These are phyloP conservation scores for Coptodon bakossiorum DNA, from an alignment of 2,113 vertebrate genomes.

Conservation along the genomic window DNA sequence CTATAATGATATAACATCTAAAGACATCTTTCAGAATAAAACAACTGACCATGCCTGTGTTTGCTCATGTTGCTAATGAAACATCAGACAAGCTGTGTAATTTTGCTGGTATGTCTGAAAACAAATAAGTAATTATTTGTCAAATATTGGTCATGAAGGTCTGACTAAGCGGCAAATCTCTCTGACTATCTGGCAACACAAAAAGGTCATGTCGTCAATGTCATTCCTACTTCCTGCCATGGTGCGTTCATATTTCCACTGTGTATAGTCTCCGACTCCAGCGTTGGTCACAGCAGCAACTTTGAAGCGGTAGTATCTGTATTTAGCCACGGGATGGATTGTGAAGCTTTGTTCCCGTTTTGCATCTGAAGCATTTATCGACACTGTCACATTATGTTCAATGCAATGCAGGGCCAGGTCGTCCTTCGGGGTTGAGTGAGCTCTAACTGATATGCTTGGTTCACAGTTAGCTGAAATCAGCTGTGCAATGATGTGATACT, in stretches of 20 bases:
- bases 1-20: not conserved
- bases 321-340: slow-evolving; percentile 80
- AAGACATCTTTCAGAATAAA: not conserved
- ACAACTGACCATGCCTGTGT: not conserved
- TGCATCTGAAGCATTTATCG: slow-evolving; percentile 68
- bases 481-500: slow-evolving; percentile 82
- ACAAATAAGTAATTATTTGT: not conserved
- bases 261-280: slow-evolving; percentile 80
- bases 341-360: slow-evolving; percentile 62
- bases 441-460: not conserved
- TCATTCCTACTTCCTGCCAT: slow-evolving; percentile 84
- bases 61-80: not conserved
- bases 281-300: slow-evolving; percentile 85
- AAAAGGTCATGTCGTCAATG: not conserved
- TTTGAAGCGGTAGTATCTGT: slow-evolving; percentile 85
- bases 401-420: slow-evolving; percentile 63
- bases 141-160: not conserved
- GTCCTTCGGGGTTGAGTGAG: not conserved
- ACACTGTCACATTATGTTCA: slow-evolving; percentile 68
- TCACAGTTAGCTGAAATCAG: slow-evolving; percentile 72
- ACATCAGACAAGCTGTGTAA: not conserved
- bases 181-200: not conserved
- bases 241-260: slow-evolving; percentile 81
- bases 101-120: not conserved
- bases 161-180: not conserved